Percentiles rank a stretch among this genome's conserved stretches.
phyloP scores from a whole-genome alignment of 1,140 invertebrate genomes.

The Cepaea nemoralis region DNA sequence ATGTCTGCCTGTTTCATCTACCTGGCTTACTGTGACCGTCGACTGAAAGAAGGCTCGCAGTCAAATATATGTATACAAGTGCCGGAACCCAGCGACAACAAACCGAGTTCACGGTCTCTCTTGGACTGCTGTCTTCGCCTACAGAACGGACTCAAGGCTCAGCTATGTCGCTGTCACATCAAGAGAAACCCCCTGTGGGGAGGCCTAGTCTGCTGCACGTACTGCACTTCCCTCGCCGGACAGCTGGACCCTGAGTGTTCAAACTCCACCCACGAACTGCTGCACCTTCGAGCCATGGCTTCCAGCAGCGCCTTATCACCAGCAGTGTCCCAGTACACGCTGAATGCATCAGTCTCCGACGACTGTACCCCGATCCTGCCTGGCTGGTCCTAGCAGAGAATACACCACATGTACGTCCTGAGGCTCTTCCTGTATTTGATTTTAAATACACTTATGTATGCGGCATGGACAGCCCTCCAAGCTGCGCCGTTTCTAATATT shows the following conservation, averaged over 20 bases:
- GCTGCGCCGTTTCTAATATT: too few relatives aligned
- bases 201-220: background rate
- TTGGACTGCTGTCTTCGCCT: background rate
- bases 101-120: background rate
- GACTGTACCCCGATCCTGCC: background rate
- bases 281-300: background rate
- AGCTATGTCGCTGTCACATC: background rate
- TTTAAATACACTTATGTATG: too few relatives aligned
- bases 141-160: background rate
- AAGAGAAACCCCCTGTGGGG: too few relatives aligned
- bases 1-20: slow-evolving; percentile 32
- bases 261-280: slow-evolving; percentile 18
- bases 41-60: background rate
- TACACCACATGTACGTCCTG: too few relatives aligned
- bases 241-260: background rate
- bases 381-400: background rate
- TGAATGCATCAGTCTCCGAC: background rate
- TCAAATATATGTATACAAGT: background rate
- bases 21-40: slow-evolving; percentile 17
- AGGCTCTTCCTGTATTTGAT: too few relatives aligned
- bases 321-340: background rate
- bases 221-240: background rate
- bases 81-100: too few relatives aligned
- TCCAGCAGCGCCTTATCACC: background rate
- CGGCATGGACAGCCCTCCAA: too few relatives aligned